Percentiles rank a stretch among this genome's conserved stretches.
These are phyloP conservation scores for Emberiza fucata DNA, from an alignment of 2,113 vertebrate species.

Conservation along the genomic window DNA sequence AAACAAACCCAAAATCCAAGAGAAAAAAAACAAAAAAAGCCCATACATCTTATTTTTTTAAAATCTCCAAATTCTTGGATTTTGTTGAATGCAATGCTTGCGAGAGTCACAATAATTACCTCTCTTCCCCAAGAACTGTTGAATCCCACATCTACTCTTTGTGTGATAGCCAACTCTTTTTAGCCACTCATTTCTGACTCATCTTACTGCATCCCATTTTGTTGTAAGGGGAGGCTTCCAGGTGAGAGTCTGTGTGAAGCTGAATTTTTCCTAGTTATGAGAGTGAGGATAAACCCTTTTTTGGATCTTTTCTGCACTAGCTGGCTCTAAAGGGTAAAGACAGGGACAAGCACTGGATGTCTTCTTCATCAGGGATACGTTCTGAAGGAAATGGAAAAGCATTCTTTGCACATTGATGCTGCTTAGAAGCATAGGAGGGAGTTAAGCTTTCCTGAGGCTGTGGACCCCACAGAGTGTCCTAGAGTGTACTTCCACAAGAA, in stretches of 20 bases:
- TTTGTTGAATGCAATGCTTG: background rate
- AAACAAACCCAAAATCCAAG: background rate
- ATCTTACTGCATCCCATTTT: background rate
- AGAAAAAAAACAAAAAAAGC: background rate
- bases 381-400: background rate
- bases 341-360: background rate
- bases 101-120: background rate
- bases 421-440: background rate
- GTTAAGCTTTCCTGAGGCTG: background rate
- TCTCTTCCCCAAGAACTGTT: background rate
- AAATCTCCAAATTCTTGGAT: background rate
- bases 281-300: background rate
- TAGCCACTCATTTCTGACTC: background rate
- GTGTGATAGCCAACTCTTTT: background rate
- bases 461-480: background rate
- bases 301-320: background rate
- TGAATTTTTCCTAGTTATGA: background rate
- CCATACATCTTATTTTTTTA: background rate
- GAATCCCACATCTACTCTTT: background rate
- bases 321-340: background rate
- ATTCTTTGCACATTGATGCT: background rate
- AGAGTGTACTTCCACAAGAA: background rate
- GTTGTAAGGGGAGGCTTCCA: background rate
- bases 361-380: rapidly evolving
- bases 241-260: background rate